phyloP scores from a whole-genome alignment of 2,888 invertebrate genomes.

The Melanotus villosus region DNA sequence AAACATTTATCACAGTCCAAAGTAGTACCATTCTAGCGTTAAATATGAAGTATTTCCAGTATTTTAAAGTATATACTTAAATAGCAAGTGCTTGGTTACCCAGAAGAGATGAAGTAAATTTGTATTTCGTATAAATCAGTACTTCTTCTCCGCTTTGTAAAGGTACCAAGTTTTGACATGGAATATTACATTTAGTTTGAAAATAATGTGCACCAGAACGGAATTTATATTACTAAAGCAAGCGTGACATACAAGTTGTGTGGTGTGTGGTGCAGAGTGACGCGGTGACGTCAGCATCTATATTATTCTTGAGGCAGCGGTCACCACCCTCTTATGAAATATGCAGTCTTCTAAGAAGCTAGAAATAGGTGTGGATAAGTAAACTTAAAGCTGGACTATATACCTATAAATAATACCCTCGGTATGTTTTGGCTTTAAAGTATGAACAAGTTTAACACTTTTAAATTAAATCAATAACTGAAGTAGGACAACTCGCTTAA shows the following conservation, averaged over 20 bases:
- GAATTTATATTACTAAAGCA: conserved; percentile 10
- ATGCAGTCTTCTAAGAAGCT: conserved; percentile 29
- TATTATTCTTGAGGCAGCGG: conserved; percentile 34
- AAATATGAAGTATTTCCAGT: too few relatives aligned
- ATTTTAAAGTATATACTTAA: too few relatives aligned
- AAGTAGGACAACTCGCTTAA: too few relatives aligned
- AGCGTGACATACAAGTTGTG: conserved; percentile 8
- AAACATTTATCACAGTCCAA: too few relatives aligned
- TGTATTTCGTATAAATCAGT: too few relatives aligned
- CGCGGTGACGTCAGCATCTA: neutral
- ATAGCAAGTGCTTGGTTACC: too few relatives aligned
- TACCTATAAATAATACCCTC: conserved; percentile 23
- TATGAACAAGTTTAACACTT: too few relatives aligned
- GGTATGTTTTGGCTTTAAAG: neutral
- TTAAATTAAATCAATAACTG: too few relatives aligned
- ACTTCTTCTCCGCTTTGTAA: too few relatives aligned
- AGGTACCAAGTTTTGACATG: too few relatives aligned
- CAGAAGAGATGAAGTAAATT: too few relatives aligned
- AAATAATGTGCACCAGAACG: neutral
- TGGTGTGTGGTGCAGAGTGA: conserved; percentile 12
- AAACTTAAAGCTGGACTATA: conserved; percentile 16
- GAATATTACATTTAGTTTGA: neutral
- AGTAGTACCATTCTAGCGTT: too few relatives aligned
- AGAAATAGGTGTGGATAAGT: conserved; percentile 37
- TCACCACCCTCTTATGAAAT: conserved; percentile 40